Percentiles rank a stretch among this genome's conserved stretches.
Conservation (phyloP, 2,797 vertebrate genomes). For the Clarias pachynema region DNA sequence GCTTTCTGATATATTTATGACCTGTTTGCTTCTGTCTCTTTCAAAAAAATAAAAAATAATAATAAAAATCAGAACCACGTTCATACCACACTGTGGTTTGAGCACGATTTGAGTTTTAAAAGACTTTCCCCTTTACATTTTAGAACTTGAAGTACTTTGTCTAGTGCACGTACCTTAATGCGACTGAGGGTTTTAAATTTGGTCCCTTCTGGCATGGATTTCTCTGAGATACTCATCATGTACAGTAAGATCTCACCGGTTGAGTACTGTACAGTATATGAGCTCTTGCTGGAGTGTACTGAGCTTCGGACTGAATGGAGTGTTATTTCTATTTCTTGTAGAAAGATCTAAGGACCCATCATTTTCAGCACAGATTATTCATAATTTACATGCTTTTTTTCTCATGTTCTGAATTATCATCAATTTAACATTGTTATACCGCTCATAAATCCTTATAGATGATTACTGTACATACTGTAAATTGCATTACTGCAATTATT, state of each 20-base stretch:
- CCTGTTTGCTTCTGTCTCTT: not conserved
- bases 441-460: not conserved
- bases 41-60: not conserved
- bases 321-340: not conserved
- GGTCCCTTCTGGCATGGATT: not conserved
- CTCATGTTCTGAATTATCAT: not conserved
- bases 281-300: not conserved
- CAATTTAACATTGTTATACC: not conserved
- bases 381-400: not conserved
- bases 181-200: not conserved
- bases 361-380: not conserved
- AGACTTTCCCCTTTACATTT: not conserved
- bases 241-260: not conserved
- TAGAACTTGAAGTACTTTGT: not conserved
- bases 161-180: not conserved
- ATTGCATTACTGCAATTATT: not conserved
- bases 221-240: not conserved
- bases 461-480: not conserved
- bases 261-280: not conserved
- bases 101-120: not conserved
- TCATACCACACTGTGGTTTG: not conserved
- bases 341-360: not conserved
- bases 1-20: conserved; percentile 1
- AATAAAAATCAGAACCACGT: not conserved
- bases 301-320: not conserved